Conservation (phyloP, 30 jellyfish, hydroid and myxozoan genomes). For the Chironex yamaguchii region DNA sequence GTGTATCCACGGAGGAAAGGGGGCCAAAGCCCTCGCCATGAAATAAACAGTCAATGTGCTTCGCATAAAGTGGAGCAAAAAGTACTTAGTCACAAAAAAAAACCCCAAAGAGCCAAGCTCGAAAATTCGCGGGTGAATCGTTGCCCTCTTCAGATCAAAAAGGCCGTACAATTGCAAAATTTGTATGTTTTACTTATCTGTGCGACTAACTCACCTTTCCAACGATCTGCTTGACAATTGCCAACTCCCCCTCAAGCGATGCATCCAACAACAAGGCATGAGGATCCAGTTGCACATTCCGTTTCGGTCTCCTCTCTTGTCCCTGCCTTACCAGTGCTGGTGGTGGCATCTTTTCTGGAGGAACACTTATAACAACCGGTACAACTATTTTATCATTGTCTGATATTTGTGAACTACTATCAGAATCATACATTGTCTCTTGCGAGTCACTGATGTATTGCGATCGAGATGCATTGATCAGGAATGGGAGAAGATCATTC, state of each 20-base stretch:
- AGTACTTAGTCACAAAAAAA: too few relatives aligned
- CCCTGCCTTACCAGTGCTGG: constrained; percentile 90
- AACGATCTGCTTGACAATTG: constrained; percentile 77
- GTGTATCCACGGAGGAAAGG: too few relatives aligned
- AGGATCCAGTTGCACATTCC: constrained; percentile 92
- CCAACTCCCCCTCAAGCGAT: constrained; percentile 95
- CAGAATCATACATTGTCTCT: constrained; percentile 54
- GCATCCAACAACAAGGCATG: constrained; percentile 95
- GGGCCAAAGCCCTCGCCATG: too few relatives aligned
- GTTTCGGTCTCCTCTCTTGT: constrained; percentile 84
- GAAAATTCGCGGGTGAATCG: too few relatives aligned
- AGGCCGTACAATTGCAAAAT: too few relatives aligned
- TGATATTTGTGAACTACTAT: constrained; percentile 53
- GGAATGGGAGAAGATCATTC: constrained; percentile 72
- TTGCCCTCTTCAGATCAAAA: too few relatives aligned
- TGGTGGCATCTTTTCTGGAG: constrained; percentile 98
- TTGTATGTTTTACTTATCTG: too few relatives aligned
- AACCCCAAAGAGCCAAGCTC: too few relatives aligned
- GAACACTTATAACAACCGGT: constrained; percentile 85
- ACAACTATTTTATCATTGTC: constrained; percentile 53
- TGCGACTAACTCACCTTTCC: constrained; percentile 77
- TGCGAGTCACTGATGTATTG: constrained; percentile 53
- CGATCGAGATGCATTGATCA: constrained; percentile 27
- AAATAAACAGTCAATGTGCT: too few relatives aligned
- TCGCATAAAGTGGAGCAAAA: too few relatives aligned